Evolutionary conservation across 2,797 vertebrate genomes (phyloP).

Genomic region (Hephaestus fuliginosus): DNA sequence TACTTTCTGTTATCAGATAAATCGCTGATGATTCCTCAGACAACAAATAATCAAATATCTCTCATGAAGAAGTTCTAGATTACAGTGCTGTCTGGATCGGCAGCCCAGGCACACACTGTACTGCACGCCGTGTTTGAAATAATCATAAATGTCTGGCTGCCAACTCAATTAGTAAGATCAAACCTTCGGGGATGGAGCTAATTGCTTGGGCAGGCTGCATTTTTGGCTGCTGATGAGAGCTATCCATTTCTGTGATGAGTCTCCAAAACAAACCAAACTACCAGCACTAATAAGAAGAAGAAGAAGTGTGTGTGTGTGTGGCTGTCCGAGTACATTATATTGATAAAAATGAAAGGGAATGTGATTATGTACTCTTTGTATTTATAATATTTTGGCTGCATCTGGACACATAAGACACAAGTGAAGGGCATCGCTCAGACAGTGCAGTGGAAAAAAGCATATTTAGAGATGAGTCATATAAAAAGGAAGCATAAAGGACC

Average conservation of each 20-base stretch:
- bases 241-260: constrained; percentile 1
- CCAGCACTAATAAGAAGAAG: not conserved
- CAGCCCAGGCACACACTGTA: not conserved
- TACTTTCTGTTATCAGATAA: not conserved
- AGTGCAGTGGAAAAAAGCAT: not conserved
- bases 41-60: not conserved
- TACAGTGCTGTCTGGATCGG: not conserved
- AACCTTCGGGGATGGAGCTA: not conserved
- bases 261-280: constrained; percentile 16
- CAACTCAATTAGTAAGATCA: constrained; percentile 12
- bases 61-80: not conserved
- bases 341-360: not conserved
- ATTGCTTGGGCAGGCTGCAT: constrained; percentile 13
- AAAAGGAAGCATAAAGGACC: not conserved
- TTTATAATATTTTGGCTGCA: too few relatives aligned
- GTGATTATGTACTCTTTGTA: not conserved
- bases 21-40: not conserved
- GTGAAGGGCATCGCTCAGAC: not conserved
- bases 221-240: constrained; percentile 26
- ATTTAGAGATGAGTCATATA: not conserved
- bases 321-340: not conserved
- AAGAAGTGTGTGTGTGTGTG: not conserved
- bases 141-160: not conserved
- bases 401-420: not conserved
- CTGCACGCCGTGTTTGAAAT: not conserved